Conservation (phyloP, 2,888 invertebrate species). For the Antheraea yamamai region DNA sequence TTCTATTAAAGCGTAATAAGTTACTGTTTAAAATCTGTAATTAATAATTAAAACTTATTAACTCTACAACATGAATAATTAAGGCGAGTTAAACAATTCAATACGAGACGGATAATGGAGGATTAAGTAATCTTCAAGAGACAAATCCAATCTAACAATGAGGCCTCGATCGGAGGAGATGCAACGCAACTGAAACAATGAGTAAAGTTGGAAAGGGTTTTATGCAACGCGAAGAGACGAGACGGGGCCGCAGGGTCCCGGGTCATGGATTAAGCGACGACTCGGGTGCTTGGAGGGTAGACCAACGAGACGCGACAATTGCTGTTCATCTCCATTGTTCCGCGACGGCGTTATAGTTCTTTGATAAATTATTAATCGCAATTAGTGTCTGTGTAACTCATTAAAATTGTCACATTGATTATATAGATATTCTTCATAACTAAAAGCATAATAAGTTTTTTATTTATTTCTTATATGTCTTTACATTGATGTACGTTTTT, state of each 20-base stretch:
- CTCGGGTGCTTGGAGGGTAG: slow-evolving; percentile 59
- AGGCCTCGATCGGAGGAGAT: slow-evolving; percentile 36
- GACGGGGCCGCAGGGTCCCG: slow-evolving; percentile 6
- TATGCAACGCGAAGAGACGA: slow-evolving; percentile 37
- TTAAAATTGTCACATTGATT: background rate
- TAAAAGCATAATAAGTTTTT: background rate
- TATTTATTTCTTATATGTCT: background rate
- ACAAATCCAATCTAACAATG: slow-evolving; percentile 59
- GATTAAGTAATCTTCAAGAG: slow-evolving; percentile 48
- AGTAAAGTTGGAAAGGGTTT: slow-evolving; percentile 69
- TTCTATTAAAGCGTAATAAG: background rate
- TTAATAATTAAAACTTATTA: background rate
- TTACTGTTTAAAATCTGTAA: background rate
- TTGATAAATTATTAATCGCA: slow-evolving; percentile 19
- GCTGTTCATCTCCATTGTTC: slow-evolving; percentile 15
- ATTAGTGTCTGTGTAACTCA: background rate
- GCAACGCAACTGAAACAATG: slow-evolving; percentile 69
- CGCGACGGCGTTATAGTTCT: slow-evolving; percentile 23
- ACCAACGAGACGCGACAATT: slow-evolving; percentile 34
- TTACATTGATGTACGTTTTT: background rate
- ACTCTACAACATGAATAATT: background rate
- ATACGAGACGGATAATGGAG: slow-evolving; percentile 41
- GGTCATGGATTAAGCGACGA: slow-evolving; percentile 40
- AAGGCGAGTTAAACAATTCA: slow-evolving; percentile 23
- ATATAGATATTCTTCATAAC: background rate